Evolutionary conservation across 2,888 invertebrate genomes (phyloP), one percentile per base, ranked within the genome.

Genomic region (Arge pagana): DNA sequence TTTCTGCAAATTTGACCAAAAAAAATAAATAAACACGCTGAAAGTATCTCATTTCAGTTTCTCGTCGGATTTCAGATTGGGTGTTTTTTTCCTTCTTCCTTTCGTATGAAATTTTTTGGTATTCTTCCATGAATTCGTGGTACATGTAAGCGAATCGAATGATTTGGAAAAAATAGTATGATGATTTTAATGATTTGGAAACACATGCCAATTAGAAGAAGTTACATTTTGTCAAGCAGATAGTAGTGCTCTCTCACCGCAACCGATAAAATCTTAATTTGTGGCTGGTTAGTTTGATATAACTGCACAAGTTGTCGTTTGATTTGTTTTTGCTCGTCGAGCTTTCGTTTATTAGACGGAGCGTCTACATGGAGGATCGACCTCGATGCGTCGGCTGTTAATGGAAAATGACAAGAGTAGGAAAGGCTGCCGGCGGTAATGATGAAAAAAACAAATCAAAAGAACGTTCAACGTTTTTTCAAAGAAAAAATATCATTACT

Each of bases 201-300:
- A 52, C 28, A 50, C 75, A 76, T 76, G 76, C 75, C 72, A 76
- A 76, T 76, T 75, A 74, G 70, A 71, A 74, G 71, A 74, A 68
- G 68, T 67, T 70, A 68, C 67, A 74, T 74, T 66, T 72, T 73
- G 65, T 69, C 72, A 69, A 70, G 71, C 71, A 68, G 73, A 73
- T 67, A 72, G 72, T 19, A 73, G 74, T 75, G 74, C 74, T 68
- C 70, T 73, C 72, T 71, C 70, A 76, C 76, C 76, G 70, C 74
- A 76, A 76, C 76, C 76, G 75, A 71, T 65, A 55, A 57, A 59
- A 53, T 59, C 36, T 30, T 21, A 30, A 8, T 49, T 49, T 21
- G 39, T 31, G 37, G 49, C 50, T 33, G 36, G 73, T 74, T 74
- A 74, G 74, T 76, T 72, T 71, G 73, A 72, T 76, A 75, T 74